These are phyloP conservation scores for Lepus oiostolus DNA, from an alignment of 2,797 vertebrate genomes.

Conservation along the genomic window DNA sequence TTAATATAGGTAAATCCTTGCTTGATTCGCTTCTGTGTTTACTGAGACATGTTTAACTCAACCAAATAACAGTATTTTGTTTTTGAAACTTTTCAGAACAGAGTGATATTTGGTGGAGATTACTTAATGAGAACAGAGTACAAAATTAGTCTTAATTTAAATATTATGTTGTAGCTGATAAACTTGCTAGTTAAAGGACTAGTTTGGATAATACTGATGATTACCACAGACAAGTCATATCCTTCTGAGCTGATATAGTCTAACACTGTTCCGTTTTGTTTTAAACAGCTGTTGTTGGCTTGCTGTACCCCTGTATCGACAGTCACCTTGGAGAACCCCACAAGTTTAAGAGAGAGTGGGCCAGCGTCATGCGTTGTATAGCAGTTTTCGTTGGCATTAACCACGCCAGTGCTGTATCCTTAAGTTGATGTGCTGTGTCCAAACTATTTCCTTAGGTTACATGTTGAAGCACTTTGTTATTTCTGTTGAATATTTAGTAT, in stretches of 20 bases:
- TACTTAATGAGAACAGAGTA: not conserved
- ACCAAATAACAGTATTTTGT: not conserved
- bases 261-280: conserved; percentile 22
- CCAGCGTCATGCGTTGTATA: conserved; percentile 99
- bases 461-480: fast-evolving
- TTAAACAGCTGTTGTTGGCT: conserved; percentile 95
- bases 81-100: not conserved
- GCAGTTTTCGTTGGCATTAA: conserved; percentile 99
- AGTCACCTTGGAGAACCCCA: conserved; percentile 97
- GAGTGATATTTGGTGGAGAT: not conserved
- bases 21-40: not conserved
- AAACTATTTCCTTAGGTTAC: fast-evolving
- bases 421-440: not conserved
- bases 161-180: fast-evolving
- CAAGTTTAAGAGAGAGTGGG: conserved; percentile 99
- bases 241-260: fast-evolving
- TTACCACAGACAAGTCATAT: fast-evolving
- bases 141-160: no score
- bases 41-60: not conserved
- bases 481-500: fast-evolving
- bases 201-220: fast-evolving
- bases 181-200: not conserved
- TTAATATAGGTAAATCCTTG: not conserved
- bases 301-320: conserved; percentile 98
- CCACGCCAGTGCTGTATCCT: conserved; percentile 99